Percentiles rank a stretch among this genome's conserved stretches.
These are phyloP conservation scores for Tenthredo scrophulariae DNA, from an alignment of 2,888 invertebrate species.

Conservation along the genomic window DNA sequence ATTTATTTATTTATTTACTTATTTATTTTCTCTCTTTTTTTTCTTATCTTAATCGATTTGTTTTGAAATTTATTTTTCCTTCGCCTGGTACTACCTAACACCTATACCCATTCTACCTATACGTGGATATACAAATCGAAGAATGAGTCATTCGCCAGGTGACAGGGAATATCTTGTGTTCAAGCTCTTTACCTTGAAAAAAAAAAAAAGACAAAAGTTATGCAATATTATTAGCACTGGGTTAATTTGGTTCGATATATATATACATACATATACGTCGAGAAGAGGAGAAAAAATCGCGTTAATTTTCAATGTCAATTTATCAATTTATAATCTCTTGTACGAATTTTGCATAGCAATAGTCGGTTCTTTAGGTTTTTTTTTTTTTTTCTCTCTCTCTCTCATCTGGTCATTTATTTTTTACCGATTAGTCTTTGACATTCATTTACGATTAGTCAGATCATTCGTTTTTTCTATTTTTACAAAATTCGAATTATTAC, in stretches of 20 bases:
- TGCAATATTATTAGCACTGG: constrained; percentile 61
- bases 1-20: background rate
- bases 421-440: background rate
- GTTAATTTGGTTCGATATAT: background rate
- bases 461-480: background rate
- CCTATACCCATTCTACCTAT: background rate
- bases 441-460: background rate
- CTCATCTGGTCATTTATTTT: background rate
- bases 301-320: background rate
- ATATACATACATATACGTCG: background rate
- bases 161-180: constrained; percentile 59
- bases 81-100: background rate
- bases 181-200: constrained; percentile 69
- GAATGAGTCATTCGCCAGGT: constrained; percentile 57
- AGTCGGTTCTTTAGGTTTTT: background rate
- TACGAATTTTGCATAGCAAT: background rate
- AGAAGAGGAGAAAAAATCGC: background rate
- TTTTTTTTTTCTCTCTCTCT: background rate
- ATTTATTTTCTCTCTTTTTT: background rate
- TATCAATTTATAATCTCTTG: background rate
- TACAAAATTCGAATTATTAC: background rate
- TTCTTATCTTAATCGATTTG: background rate
- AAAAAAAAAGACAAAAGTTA: constrained; percentile 59
- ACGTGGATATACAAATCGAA: constrained; percentile 49
- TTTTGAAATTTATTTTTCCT: background rate